These are phyloP conservation scores for Julus scanicus DNA, from an alignment of 2,888 invertebrate species.

Conservation along the genomic window DNA sequence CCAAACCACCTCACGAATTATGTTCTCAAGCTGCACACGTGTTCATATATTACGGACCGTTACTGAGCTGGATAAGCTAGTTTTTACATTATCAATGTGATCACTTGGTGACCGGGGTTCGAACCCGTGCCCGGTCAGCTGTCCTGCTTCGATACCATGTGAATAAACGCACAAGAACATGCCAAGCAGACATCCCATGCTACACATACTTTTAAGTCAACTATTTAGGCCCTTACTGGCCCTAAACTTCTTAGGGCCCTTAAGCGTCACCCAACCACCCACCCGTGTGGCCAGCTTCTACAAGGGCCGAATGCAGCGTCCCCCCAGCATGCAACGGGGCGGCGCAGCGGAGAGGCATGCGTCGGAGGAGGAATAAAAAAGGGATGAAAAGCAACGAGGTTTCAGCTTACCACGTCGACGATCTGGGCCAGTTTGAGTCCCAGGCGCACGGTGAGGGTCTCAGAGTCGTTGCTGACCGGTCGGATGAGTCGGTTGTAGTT, in stretches of 20 bases:
- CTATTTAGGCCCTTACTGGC: not conserved
- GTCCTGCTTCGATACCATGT: too few relatives aligned
- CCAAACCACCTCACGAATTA: too few relatives aligned
- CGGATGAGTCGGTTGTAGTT: conserved; percentile 95
- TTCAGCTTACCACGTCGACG: conserved; percentile 73
- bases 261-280: not conserved
- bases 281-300: not conserved
- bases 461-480: conserved; percentile 91
- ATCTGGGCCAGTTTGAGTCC: conserved; percentile 85
- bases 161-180: too few relatives aligned
- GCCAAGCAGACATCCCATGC: too few relatives aligned
- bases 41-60: too few relatives aligned
- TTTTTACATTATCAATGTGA: too few relatives aligned
- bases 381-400: not conserved
- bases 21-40: too few relatives aligned
- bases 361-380: not conserved
- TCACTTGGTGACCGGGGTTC: too few relatives aligned
- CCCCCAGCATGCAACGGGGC: not conserved
- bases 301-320: not conserved
- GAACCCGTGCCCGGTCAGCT: too few relatives aligned
- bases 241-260: not conserved
- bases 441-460: conserved; percentile 90
- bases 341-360: too few relatives aligned
- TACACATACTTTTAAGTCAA: not conserved
- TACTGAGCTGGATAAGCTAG: too few relatives aligned